These are phyloP conservation scores for Agelas oroides DNA, from an alignment of 37 sponge, comb jelly and placozoan species.

Conservation along the genomic window DNA sequence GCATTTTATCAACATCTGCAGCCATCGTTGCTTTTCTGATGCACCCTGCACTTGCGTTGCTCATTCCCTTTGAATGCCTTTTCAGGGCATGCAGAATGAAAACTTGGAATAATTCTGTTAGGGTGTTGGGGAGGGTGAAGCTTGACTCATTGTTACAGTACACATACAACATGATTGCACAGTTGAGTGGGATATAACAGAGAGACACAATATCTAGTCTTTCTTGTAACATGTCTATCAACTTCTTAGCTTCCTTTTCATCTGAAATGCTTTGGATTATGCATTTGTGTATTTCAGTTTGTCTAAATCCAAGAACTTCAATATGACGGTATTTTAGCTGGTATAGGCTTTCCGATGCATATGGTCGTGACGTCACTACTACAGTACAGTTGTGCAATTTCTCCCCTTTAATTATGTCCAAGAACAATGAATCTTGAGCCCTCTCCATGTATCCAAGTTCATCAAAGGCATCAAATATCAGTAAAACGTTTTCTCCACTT, in stretches of 20 bases:
- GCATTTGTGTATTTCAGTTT: background rate
- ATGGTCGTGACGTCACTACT: conserved; percentile 11
- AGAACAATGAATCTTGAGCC: background rate
- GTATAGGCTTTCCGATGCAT: background rate
- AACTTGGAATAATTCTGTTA: background rate
- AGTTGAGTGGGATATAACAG: conserved; percentile 20
- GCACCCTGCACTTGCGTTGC: too few species aligned
- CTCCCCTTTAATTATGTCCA: background rate
- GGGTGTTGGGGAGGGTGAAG: background rate
- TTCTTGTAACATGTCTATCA: background rate
- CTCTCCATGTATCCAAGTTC: background rate
- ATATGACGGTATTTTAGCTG: background rate
- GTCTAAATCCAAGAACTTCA: conserved; percentile 26
- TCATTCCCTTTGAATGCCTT: background rate
- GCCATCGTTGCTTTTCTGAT: too few species aligned
- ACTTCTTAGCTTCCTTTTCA: background rate
- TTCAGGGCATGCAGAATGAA: background rate
- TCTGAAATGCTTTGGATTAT: background rate
- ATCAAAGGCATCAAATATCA: conserved; percentile 35
- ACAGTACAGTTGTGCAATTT: background rate
- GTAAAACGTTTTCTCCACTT: background rate
- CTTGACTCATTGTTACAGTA: too few species aligned
- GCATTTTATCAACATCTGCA: too few species aligned
- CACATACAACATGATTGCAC: background rate
- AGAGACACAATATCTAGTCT: background rate